Evolutionary conservation across 2,888 invertebrate species (phyloP), one percentile per base, ranked within the genome.

Genomic region (Lysandra bellargus): DNA sequence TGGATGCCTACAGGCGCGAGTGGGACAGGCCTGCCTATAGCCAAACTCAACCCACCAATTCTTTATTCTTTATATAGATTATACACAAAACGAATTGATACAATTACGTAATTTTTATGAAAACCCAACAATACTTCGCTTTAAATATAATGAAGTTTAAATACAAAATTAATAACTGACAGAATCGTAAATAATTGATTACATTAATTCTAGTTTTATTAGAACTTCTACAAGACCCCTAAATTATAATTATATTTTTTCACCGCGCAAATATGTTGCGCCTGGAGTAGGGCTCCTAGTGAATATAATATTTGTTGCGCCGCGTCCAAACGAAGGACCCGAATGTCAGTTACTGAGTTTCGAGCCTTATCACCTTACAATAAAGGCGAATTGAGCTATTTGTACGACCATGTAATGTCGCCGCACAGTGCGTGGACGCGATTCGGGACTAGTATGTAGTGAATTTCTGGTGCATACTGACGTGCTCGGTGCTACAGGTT

Each of bases 361-460:
- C 12, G 17, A 57, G 17, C 17, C 57, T 57, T 57, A 57, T 57
- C 57, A 57, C 57, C 57, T 17, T 57, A 17, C 57, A 57, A 17
- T 57, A 57, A 57, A 4, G 17, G 57, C 17, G 57, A 57, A 57
- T 17, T 17, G 57, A 64, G 4, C 64, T 30, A 2, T 5, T 4
- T 30, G 69, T 69, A 33, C 33, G 14, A 3, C 64, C 64, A 33
- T 37, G 69, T 69, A 64, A 64, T 64, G 1, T 69, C 14, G 14
- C 69, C 69, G 30, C 69, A 33, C 69, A 69, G 33, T 69, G 69
- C 69, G 69, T 69, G 69, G 33, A 33, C 69, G 4, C 33, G 33
- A 33, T 64, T 64, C 69, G 69, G 33, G 1, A 69, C 37, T 69
- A 69, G 69, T 69, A 37, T 14, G 33, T 5, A 14, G 69, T 69